These are phyloP conservation scores for Caenorhabditis brenneri DNA, from an alignment of 1,140 invertebrate genomes.

Conservation along the genomic window DNA sequence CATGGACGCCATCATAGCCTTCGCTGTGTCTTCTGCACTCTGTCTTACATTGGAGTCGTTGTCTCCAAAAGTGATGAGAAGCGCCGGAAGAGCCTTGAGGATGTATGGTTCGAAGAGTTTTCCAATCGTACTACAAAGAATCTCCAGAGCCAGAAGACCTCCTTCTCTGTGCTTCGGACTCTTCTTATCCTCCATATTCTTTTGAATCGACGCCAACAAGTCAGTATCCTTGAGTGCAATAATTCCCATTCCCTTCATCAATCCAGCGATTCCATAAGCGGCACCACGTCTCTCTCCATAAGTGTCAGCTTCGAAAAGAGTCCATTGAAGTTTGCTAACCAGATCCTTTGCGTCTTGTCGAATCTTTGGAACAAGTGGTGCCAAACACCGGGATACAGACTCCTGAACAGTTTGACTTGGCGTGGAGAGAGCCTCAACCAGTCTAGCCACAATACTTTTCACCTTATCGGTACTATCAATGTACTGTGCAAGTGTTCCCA, in stretches of 20 bases:
- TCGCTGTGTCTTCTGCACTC: constrained; percentile 82
- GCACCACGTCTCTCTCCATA: constrained; percentile 94
- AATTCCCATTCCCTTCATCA: constrained; percentile 94
- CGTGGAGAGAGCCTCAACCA: constrained; percentile 89
- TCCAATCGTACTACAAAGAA: constrained; percentile 78
- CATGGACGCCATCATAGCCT: constrained; percentile 93
- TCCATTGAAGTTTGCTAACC: constrained; percentile 84
- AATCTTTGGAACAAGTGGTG: constrained; percentile 80
- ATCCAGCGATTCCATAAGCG: constrained; percentile 84
- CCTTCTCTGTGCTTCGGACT: constrained; percentile 77
- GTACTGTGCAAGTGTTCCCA: constrained; percentile 93
- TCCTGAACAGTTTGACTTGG: constrained; percentile 90
- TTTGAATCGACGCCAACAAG: constrained; percentile 10
- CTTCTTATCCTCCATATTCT: constrained; percentile 48
- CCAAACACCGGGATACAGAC: constrained; percentile 93
- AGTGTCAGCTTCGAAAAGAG: constrained; percentile 88
- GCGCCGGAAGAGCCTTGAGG: constrained; percentile 90
- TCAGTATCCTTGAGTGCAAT: constrained; percentile 52
- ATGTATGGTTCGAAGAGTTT: constrained; percentile 95
- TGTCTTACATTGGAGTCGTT: constrained; percentile 79
- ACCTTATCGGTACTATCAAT: constrained; percentile 87
- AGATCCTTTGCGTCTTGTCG: constrained; percentile 79
- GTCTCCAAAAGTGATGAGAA: constrained; percentile 94
- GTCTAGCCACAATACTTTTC: constrained; percentile 87
- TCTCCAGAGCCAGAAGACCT: constrained; percentile 94